phyloP scores from a whole-genome alignment of 1,140 invertebrate genomes.

The Drosophila malerkotliana region DNA sequence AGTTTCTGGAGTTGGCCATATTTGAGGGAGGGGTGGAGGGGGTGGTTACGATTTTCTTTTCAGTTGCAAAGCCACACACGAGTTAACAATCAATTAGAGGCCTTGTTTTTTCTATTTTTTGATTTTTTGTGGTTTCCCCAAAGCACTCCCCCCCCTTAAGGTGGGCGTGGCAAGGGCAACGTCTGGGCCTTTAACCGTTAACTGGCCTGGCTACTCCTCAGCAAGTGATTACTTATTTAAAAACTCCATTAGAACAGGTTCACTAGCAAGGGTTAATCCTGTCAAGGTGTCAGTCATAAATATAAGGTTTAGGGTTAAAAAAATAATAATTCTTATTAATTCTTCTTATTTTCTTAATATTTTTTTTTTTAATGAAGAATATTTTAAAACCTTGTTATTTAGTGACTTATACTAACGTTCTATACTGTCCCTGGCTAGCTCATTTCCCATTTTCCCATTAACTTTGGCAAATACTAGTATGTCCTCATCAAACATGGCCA shows the following conservation, averaged over 20 bases:
- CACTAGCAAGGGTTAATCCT: conserved; percentile 15
- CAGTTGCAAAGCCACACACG: conserved; percentile 18
- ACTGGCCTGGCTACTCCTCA: conserved; percentile 29
- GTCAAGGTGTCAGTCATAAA: neutral
- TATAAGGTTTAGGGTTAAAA: neutral
- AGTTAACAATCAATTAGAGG: conserved; percentile 56
- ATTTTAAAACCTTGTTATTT: too few species aligned
- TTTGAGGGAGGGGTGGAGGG: conserved; percentile 6
- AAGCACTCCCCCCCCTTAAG: neutral
- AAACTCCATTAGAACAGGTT: conserved; percentile 55
- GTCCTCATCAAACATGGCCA: conserved; percentile 60
- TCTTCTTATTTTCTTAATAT: too few species aligned
- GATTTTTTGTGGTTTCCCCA: neutral
- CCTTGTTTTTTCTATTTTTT: conserved; percentile 1
- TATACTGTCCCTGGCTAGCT: conserved; percentile 9
- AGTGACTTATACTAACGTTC: neutral
- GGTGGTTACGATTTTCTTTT: conserved; percentile 2
- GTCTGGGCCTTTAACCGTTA: conserved; percentile 24
- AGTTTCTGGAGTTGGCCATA: conserved; percentile 9
- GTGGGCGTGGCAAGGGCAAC: conserved; percentile 20
- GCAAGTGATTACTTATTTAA: conserved; percentile 64
- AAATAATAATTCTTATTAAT: too few species aligned
- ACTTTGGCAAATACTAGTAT: conserved; percentile 58
- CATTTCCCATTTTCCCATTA: conserved; percentile 64
- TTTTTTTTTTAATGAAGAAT: too few species aligned